phyloP scores from a whole-genome alignment of 1,140 invertebrate species.

The Zaprionus ghesquierei region DNA sequence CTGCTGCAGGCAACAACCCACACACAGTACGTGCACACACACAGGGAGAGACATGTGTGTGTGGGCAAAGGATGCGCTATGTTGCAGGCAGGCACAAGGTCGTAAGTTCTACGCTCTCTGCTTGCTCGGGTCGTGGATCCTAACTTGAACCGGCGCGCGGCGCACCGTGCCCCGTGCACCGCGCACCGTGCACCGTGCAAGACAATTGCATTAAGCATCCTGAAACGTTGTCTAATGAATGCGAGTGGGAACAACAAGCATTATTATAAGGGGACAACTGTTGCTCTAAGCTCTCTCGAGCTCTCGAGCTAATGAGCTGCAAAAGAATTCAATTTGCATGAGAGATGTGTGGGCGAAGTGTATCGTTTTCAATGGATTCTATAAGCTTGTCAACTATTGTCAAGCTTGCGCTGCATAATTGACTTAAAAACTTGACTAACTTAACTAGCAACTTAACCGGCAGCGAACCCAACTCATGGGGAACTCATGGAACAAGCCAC shows the following conservation, averaged over 20 bases:
- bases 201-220: conserved; percentile 57
- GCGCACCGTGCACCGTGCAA: no score
- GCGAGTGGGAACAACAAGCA: conserved; percentile 49
- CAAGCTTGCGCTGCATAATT: not conserved
- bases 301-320: conserved; percentile 32
- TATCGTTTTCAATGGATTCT: not conserved
- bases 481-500: not conserved
- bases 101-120: not conserved
- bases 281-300: conserved; percentile 57
- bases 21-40: not conserved
- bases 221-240: conserved; percentile 54
- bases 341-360: not conserved
- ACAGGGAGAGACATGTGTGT: not conserved
- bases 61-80: conserved; percentile 29
- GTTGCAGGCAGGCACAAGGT: conserved; percentile 40
- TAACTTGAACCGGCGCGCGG: conserved; percentile 14
- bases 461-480: not conserved
- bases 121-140: conserved; percentile 6
- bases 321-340: conserved; percentile 44
- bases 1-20: conserved; percentile 3
- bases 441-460: not conserved
- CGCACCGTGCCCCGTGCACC: no score
- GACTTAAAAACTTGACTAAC: not conserved
- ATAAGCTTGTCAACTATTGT: not conserved
- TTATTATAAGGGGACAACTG: conserved; percentile 53